Evolutionary conservation across 2,888 invertebrate species (phyloP).

Genomic region (Sphaeridia pumilis): DNA sequence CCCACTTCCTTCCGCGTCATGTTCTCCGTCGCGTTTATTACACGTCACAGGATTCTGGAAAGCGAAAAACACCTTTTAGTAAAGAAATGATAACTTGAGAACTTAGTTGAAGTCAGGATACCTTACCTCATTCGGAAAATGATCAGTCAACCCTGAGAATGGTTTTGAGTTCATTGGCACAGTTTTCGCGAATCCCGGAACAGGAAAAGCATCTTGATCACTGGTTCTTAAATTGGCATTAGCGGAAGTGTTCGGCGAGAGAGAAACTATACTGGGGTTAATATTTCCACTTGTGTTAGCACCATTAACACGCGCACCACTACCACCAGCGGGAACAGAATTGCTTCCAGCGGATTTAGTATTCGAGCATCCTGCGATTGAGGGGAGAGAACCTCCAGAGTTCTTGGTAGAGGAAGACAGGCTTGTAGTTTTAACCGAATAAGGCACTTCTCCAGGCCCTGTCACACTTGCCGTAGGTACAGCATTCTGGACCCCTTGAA

Average conservation of each 20-base stretch:
- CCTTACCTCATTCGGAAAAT: conserved; percentile 31
- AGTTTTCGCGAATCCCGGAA: conserved; percentile 31
- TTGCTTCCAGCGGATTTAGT: no score
- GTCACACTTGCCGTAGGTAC: conserved; percentile 6
- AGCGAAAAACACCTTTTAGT: neutral
- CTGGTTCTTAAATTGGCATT: conserved; percentile 21
- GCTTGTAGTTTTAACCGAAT: conserved; percentile 13
- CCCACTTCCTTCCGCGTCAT: no score
- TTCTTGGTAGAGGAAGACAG: conserved; percentile 24
- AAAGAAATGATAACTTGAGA: neutral
- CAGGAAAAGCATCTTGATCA: conserved; percentile 35
- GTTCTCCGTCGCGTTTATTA: no score
- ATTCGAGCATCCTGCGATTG: no score
- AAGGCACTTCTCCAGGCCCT: conserved; percentile 17
- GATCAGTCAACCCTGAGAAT: conserved; percentile 34
- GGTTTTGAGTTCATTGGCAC: conserved; percentile 35
- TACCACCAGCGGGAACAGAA: neutral
- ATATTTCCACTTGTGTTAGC: neutral
- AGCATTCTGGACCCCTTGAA: conserved; percentile 17
- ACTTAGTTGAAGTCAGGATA: neutral
- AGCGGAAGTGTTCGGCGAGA: neutral
- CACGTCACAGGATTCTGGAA: conserved; percentile 13
- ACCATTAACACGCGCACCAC: neutral
- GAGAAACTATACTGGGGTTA: neutral
- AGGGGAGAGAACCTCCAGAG: neutral